Percentiles rank a stretch among this genome's conserved stretches.
phyloP scores from a whole-genome alignment of 2,888 invertebrate genomes.

The Steinernema carpocapsae region DNA sequence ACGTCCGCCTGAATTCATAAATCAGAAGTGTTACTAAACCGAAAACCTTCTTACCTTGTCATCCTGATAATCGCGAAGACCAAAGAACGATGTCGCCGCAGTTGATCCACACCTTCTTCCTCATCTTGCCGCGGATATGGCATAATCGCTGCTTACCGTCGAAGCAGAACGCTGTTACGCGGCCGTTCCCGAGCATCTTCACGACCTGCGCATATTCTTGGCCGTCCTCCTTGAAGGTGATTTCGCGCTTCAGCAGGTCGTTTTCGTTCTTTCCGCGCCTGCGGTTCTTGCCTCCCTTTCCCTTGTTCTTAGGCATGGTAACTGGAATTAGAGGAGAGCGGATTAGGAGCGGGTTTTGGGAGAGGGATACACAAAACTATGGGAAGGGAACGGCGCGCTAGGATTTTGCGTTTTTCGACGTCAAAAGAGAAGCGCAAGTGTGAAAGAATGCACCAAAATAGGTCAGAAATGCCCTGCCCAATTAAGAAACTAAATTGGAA shows the following conservation, averaged over 20 bases:
- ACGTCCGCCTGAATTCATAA: conserved; percentile 85
- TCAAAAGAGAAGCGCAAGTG: no score
- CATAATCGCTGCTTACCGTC: conserved; percentile 97
- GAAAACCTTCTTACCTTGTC: conserved; percentile 68
- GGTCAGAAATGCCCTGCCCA: no score
- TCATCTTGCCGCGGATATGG: conserved; percentile 83
- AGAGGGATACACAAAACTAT: no score
- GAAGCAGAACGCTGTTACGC: conserved; percentile 98
- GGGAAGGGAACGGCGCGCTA: no score
- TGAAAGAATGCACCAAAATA: no score
- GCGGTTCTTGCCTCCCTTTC: conserved; percentile 99
- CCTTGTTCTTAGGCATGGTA: conserved; percentile 72
- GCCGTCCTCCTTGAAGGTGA: conserved; percentile 96
- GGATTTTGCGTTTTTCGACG: no score
- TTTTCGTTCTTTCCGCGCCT: conserved; percentile 99
- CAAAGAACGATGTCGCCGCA: conserved; percentile 98
- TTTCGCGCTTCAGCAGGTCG: conserved; percentile 97
- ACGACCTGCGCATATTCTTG: conserved; percentile 97
- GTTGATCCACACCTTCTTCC: conserved; percentile 74
- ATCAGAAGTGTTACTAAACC: background rate
- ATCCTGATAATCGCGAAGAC: conserved; percentile 88
- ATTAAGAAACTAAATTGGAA: no score
- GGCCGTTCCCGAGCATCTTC: conserved; percentile 98
- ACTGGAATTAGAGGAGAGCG: background rate
- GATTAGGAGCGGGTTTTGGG: no score